Evolutionary conservation across 2,113 vertebrate species (phyloP), one percentile per base, ranked within the genome.

Genomic region (Onychostoma macrolepis): DNA sequence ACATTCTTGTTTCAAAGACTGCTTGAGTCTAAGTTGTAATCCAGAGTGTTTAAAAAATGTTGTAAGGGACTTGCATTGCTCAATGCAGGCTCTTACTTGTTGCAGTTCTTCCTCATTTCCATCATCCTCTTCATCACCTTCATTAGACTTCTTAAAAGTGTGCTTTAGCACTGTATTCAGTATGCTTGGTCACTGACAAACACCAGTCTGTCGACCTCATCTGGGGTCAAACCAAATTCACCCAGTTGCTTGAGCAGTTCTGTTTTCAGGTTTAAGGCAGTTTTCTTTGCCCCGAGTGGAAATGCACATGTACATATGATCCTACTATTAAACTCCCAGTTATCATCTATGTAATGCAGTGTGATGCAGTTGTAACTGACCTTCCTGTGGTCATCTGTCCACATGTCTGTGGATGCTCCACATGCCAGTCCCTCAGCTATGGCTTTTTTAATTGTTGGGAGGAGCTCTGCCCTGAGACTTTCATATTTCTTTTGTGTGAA

Each of bases 381-480:
- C 21, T 77, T 77, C 41, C 41, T 21, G 24, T 77, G 45, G 45
- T 77, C 75, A 77, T 77, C 75, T 43, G 75, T 45, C 75, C 75
- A 48, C 75, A 77, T 77, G 41, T 77, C 41, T 77, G 75, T 77
- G 75, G 41, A 77, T 43, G 75, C 75, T n/a, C 74, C 38, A 1
- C 21, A 77, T 45, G 74, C 74, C 74, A 50, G 38, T n/a, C 28
- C 41, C 8, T 50, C 26, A 77, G 75, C 75, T 26, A 77, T 77
- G 43, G 21, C 36, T 41, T 50, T 28, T 38, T 26, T 77, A 77
- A 48, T 38, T 36, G 30, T 69, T 69, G 67, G 67, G 11, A 69
- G 15, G 13, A 69, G 67, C 67, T 69, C 15, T 33, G 30, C 13
- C 2, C 67, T 36, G 13, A 69, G 67, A 69, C 5, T 33, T 36